These are phyloP conservation scores for Jordanella pulchra DNA, from an alignment of 2,797 vertebrate species.

Conservation along the genomic window DNA sequence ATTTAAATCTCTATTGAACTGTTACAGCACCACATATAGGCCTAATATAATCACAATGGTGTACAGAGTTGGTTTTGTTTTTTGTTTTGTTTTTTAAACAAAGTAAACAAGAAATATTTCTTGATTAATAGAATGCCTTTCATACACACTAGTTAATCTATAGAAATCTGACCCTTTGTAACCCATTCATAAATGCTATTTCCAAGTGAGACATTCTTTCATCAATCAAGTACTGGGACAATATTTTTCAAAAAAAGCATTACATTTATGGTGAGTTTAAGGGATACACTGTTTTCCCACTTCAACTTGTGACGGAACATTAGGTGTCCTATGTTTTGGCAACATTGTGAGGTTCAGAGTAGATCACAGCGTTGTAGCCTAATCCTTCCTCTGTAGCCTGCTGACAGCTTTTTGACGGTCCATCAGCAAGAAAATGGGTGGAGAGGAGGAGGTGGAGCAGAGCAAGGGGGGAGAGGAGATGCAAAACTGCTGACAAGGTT, in stretches of 20 bases:
- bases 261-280: slow-evolving; percentile 24
- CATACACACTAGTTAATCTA: neutral
- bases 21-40: neutral
- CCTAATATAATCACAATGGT: neutral
- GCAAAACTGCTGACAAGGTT: slow-evolving; percentile 62
- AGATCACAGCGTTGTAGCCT: slow-evolving; percentile 57
- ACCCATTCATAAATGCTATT: neutral
- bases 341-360: slow-evolving; percentile 51
- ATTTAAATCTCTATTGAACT: neutral
- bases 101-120: neutral
- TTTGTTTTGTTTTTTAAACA: neutral
- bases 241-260: neutral
- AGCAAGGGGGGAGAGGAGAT: slow-evolving; percentile 15
- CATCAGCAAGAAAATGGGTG: slow-evolving; percentile 56
- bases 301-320: slow-evolving; percentile 52
- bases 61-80: no score
- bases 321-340: slow-evolving; percentile 41
- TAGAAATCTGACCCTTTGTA: neutral
- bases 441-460: slow-evolving; percentile 24
- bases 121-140: neutral
- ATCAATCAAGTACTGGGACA: neutral
- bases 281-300: slow-evolving; percentile 50
- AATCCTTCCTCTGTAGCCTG: slow-evolving; percentile 57
- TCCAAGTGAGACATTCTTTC: neutral
- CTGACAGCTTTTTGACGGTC: slow-evolving; percentile 46